Percentiles rank a stretch among this genome's conserved stretches.
phyloP scores from a whole-genome alignment of 2,888 invertebrate genomes.

The Sphaerophoria rueppellii region DNA sequence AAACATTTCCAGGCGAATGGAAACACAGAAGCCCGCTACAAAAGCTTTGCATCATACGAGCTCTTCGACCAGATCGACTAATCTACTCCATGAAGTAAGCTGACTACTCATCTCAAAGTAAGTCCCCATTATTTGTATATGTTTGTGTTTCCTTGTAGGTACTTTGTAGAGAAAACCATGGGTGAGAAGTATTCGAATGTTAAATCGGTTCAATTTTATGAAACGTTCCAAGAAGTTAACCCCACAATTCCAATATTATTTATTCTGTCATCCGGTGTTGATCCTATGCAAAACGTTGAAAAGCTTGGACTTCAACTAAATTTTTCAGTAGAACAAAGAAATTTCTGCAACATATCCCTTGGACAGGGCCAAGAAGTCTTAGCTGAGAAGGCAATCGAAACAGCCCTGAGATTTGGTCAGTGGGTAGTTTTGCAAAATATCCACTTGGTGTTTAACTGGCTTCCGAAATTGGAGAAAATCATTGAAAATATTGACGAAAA shows the following conservation, averaged over 20 bases:
- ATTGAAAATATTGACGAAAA: conserved; percentile 91
- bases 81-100: conserved; percentile 91
- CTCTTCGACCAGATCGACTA: conserved; percentile 95
- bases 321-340: conserved; percentile 89
- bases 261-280: conserved; percentile 96
- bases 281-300: conserved; percentile 91
- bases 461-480: conserved; percentile 93
- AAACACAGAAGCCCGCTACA: conserved; percentile 94
- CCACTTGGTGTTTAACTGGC: conserved; percentile 95
- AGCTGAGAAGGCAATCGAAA: conserved; percentile 92
- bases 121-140: too few species aligned
- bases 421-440: conserved; percentile 98
- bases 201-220: conserved; percentile 89
- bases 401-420: conserved; percentile 87
- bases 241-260: conserved; percentile 95
- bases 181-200: conserved; percentile 92
- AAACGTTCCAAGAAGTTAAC: conserved; percentile 93
- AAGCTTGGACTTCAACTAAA: conserved; percentile 91
- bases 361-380: conserved; percentile 97
- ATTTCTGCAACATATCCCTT: conserved; percentile 95
- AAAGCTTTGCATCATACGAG: conserved; percentile 95
- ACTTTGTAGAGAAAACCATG: conserved; percentile 94
- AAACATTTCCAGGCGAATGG: conserved; percentile 98
- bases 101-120: background rate
- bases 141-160: conserved; percentile 62